These are phyloP conservation scores for Eciton burchellii DNA, from an alignment of 1,140 invertebrate species.

Conservation along the genomic window DNA sequence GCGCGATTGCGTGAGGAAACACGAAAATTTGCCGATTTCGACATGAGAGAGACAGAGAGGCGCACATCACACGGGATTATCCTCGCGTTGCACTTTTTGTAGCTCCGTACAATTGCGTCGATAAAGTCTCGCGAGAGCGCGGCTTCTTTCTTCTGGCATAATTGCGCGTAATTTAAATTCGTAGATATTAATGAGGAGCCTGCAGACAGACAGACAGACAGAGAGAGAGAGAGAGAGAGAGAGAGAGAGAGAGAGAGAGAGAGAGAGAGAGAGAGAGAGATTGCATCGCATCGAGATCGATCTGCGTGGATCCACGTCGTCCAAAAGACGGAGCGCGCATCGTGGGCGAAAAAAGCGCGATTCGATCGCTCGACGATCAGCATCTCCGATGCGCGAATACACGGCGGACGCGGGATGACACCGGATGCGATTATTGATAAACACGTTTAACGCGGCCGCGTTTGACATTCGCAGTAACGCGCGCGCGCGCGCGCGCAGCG, in stretches of 20 bases:
- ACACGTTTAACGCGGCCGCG: not conserved
- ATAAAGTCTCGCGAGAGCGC: conserved; percentile 21
- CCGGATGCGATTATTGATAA: not conserved
- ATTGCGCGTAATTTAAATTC: conserved; percentile 62
- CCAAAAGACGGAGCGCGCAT: not conserved
- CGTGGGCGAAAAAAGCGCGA: not conserved
- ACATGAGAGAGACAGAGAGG: not conserved
- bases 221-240: too few species aligned
- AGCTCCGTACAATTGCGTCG: not conserved
- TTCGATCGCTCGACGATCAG: conserved; percentile 13
- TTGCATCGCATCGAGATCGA: too few species aligned
- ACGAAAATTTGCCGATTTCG: too few species aligned
- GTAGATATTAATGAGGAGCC: conserved; percentile 65
- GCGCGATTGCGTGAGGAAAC: too few species aligned
- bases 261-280: too few species aligned
- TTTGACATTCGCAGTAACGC: not conserved
- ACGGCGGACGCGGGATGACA: not conserved
- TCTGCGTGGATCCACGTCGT: conserved; percentile 14
- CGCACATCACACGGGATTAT: not conserved
- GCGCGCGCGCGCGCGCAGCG: too few species aligned
- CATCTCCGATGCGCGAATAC: not conserved
- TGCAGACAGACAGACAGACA: too few species aligned
- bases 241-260: too few species aligned
- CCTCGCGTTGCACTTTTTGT: not conserved
- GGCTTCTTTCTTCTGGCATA: conserved; percentile 50